phyloP scores from a whole-genome alignment of 2,888 invertebrate genomes.

The Oscheius sp. region DNA sequence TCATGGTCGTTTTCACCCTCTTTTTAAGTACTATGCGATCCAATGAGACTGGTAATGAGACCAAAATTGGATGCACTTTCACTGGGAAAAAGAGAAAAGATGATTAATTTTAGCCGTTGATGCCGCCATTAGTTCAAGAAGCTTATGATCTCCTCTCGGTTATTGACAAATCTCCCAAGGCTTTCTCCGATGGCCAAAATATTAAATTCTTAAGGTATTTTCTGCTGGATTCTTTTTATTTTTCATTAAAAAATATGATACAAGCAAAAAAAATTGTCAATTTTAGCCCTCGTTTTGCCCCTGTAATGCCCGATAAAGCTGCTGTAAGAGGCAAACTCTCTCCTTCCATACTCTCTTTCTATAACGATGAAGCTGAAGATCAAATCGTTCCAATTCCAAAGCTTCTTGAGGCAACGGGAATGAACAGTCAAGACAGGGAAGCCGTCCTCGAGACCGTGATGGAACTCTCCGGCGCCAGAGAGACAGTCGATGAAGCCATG shows the following conservation, averaged over 20 bases:
- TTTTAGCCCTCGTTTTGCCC: constrained; percentile 58
- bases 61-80: background rate
- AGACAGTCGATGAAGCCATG: constrained; percentile 61
- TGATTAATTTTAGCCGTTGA: constrained; percentile 8
- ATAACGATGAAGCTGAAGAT: constrained; percentile 45
- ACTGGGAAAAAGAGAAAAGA: background rate
- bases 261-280: no score
- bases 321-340: constrained; percentile 49
- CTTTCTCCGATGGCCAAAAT: constrained; percentile 8
- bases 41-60: no score
- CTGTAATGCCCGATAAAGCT: constrained; percentile 57
- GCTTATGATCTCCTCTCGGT: constrained; percentile 24
- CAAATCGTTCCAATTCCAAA: constrained; percentile 57
- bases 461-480: constrained; percentile 65
- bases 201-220: constrained; percentile 29
- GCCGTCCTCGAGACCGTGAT: constrained; percentile 62
- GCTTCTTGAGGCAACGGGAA: constrained; percentile 28
- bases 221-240: background rate
- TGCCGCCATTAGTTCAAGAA: constrained; percentile 29
- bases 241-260: no score
- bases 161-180: constrained; percentile 21
- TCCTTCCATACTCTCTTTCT: constrained; percentile 60
- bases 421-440: constrained; percentile 52
- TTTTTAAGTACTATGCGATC: no score
- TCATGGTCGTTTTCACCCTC: no score